A percentile compares a stretch with the other conserved stretches of the same genome.
phyloP scores from a whole-genome alignment of 2,888 invertebrate species.

The Agrenia bidenticulata region DNA sequence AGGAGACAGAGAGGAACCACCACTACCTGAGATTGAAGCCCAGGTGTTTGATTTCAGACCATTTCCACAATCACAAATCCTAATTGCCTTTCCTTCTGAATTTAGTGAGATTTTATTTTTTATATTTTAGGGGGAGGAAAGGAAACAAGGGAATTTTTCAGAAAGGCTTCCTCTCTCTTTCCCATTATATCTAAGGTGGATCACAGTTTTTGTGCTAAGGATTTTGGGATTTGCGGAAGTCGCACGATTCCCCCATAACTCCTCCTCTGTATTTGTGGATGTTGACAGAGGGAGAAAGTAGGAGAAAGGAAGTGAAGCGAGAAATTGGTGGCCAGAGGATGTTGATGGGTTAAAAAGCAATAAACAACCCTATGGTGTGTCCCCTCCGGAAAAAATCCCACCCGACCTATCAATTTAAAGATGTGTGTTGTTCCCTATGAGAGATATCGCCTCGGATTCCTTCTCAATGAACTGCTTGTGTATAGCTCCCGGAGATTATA shows the following conservation, averaged over 20 bases:
- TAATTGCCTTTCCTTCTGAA: too few species aligned
- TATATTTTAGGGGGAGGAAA: too few species aligned
- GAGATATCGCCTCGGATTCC: too few species aligned
- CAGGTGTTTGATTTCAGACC: constrained; percentile 23
- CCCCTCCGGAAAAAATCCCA: background rate
- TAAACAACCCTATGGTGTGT: constrained; percentile 3
- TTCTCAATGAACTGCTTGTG: background rate
- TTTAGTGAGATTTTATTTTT: too few species aligned
- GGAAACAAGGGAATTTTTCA: background rate
- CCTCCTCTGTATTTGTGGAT: background rate
- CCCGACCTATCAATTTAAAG: background rate
- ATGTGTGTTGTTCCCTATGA: too few species aligned
- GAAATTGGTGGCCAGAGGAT: constrained; percentile 19
- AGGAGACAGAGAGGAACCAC: too few species aligned
- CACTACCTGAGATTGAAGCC: too few species aligned
- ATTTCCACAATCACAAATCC: background rate
- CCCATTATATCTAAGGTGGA: background rate
- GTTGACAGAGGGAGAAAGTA: constrained; percentile 9
- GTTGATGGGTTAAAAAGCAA: constrained; percentile 15
- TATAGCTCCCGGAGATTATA: background rate
- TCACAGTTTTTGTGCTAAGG: too few species aligned
- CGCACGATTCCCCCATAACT: too few species aligned
- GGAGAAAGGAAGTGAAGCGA: constrained; percentile 5
- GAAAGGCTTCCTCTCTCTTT: background rate
- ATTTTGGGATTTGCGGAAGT: background rate